These are phyloP conservation scores for Orchesella flavescens DNA, from an alignment of 2,888 invertebrate genomes.

Conservation along the genomic window DNA sequence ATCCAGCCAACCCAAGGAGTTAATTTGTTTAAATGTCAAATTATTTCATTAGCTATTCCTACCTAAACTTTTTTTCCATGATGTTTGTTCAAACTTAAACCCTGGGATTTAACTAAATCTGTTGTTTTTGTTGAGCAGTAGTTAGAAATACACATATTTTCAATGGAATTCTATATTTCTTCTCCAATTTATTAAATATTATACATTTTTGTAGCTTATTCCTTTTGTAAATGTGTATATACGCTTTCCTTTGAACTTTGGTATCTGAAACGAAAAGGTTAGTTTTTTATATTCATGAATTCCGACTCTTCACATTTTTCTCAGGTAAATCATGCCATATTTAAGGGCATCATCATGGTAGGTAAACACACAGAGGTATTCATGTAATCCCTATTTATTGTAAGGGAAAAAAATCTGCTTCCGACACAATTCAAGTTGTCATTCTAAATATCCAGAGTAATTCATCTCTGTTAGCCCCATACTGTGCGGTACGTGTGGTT, in stretches of 20 bases:
- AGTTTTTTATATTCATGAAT: too few species aligned
- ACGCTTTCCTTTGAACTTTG: too few species aligned
- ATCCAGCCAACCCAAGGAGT: constrained; percentile 60
- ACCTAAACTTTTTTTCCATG: constrained; percentile 46
- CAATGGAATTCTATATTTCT: too few species aligned
- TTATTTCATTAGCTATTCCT: constrained; percentile 69
- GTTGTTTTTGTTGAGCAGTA: too few species aligned
- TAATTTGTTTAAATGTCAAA: constrained; percentile 70
- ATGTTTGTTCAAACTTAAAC: neutral
- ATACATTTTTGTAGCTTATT: too few species aligned
- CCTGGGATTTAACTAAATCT: too few species aligned
- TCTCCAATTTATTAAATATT: too few species aligned
- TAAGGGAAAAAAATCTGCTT: constrained; percentile 21
- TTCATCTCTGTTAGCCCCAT: constrained; percentile 63
- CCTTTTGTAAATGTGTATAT: too few species aligned
- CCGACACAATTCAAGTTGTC: constrained; percentile 60
- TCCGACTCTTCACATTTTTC: too few species aligned
- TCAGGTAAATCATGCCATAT: neutral
- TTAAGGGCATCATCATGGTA: neutral
- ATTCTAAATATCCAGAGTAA: constrained; percentile 55
- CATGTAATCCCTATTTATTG: neutral
- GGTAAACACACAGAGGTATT: neutral
- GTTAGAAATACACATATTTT: too few species aligned
- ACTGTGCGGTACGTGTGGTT: constrained; percentile 59
- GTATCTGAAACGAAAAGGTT: too few species aligned